phyloP scores from a whole-genome alignment of 2,888 invertebrate genomes.

The Creontiades dilutus region DNA sequence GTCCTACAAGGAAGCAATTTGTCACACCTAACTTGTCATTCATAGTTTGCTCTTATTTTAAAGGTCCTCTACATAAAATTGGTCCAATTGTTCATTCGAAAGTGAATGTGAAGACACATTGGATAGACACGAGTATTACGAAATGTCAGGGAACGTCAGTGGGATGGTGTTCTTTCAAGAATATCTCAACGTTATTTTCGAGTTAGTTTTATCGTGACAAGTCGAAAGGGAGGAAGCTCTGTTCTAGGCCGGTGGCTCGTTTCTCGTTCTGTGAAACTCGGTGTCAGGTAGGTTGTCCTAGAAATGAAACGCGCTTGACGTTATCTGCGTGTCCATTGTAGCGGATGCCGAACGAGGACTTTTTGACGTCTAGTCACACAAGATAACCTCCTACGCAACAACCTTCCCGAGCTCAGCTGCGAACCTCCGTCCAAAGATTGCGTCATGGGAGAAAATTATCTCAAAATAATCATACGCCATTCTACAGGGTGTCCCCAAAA shows the following conservation, averaged over 20 bases:
- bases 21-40: too few species aligned
- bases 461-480: too few species aligned
- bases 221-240: conserved; percentile 5
- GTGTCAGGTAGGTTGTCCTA: not conserved
- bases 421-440: too few species aligned
- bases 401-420: not conserved
- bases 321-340: conserved; percentile 42
- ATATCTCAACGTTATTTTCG: not conserved
- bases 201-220: not conserved
- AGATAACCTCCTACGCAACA: conserved; percentile 12
- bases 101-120: too few species aligned
- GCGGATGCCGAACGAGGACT: conserved; percentile 9
- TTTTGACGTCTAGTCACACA: conserved; percentile 30
- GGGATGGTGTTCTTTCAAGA: not conserved
- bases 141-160: too few species aligned
- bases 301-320: conserved; percentile 23
- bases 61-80: too few species aligned
- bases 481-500: too few species aligned
- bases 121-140: too few species aligned
- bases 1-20: too few species aligned
- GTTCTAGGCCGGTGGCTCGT: not conserved
- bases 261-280: conserved; percentile 3
- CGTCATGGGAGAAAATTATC: too few species aligned
- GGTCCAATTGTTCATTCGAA: too few species aligned
- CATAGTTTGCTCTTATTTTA: too few species aligned